phyloP scores from a whole-genome alignment of 2,888 invertebrate species.

The Chymomyza fuscimana region DNA sequence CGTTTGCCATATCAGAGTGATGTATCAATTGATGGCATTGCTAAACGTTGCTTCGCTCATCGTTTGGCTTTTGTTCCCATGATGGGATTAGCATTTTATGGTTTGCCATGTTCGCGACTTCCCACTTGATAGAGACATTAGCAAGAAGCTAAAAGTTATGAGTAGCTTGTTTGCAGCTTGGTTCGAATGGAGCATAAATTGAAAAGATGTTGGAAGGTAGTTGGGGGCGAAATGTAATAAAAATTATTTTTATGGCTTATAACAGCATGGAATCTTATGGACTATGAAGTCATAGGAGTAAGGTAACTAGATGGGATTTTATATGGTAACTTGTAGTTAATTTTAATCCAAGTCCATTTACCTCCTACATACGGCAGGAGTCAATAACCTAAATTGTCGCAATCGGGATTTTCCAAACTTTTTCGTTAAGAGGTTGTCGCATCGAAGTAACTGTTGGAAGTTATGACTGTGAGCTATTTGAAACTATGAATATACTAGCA shows the following conservation, averaged over 20 bases:
- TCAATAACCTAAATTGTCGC: too few relatives aligned
- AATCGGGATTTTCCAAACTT: too few relatives aligned
- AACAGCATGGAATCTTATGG: not conserved
- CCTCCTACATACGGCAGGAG: too few relatives aligned
- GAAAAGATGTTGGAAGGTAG: constrained; percentile 15
- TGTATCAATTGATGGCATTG: constrained; percentile 68
- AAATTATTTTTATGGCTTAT: not conserved
- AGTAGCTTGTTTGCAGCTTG: not conserved
- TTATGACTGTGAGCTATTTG: too few relatives aligned
- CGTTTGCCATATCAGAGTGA: constrained; percentile 46
- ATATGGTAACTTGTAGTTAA: not conserved
- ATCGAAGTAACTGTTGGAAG: too few relatives aligned
- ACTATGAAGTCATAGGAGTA: not conserved
- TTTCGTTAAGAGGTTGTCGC: too few relatives aligned
- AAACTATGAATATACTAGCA: too few relatives aligned
- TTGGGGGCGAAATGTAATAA: not conserved
- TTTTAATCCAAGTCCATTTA: not conserved
- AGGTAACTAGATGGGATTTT: too few relatives aligned
- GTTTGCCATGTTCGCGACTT: constrained; percentile 52
- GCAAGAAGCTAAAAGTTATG: not conserved
- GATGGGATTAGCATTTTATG: constrained; percentile 74
- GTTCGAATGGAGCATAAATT: constrained; percentile 13
- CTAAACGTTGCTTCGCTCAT: constrained; percentile 45
- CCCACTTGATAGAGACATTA: constrained; percentile 71
- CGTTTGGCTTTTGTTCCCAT: constrained; percentile 66